Percentiles rank a stretch among this genome's conserved stretches.
Conservation (phyloP, 2,888 invertebrate species). For the Hipparchia semele region DNA sequence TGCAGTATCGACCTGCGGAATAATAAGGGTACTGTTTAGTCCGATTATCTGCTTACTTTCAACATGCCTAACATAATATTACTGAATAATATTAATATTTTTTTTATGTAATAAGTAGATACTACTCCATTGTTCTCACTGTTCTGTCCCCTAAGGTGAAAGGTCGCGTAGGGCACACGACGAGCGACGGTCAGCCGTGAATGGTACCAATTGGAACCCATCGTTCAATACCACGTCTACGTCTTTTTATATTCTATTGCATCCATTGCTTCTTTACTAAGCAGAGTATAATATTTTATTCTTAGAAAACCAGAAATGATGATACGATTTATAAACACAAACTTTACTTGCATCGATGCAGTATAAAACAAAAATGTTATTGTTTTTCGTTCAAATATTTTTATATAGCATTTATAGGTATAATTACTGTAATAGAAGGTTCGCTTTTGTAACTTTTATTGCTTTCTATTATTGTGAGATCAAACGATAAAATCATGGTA, state of each 20-base stretch:
- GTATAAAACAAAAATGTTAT: conserved; percentile 9
- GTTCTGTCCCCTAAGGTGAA: conserved; percentile 73
- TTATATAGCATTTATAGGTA: conserved; percentile 3
- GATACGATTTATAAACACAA: not conserved
- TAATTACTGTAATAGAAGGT: not conserved
- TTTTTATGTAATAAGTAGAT: not conserved
- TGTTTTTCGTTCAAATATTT: conserved; percentile 5
- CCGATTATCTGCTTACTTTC: too few relatives aligned
- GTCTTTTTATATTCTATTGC: conserved; percentile 11
- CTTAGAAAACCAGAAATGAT: conserved; percentile 11
- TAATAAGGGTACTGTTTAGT: too few relatives aligned
- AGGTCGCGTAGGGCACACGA: conserved; percentile 75
- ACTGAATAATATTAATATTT: not conserved
- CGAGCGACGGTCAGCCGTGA: conserved; percentile 72
- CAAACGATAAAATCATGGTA: too few relatives aligned
- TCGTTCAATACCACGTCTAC: conserved; percentile 28
- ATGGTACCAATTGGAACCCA: conserved; percentile 73
- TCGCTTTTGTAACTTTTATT: not conserved
- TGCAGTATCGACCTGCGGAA: too few relatives aligned
- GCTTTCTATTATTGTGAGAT: too few relatives aligned
- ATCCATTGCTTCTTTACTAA: conserved; percentile 21
- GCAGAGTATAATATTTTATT: not conserved
- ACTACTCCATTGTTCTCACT: conserved; percentile 50
- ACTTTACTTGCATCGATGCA: not conserved
- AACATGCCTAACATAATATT: too few relatives aligned